Conservation (phyloP, 2,888 invertebrate species). For the Syrista parreyssii region DNA sequence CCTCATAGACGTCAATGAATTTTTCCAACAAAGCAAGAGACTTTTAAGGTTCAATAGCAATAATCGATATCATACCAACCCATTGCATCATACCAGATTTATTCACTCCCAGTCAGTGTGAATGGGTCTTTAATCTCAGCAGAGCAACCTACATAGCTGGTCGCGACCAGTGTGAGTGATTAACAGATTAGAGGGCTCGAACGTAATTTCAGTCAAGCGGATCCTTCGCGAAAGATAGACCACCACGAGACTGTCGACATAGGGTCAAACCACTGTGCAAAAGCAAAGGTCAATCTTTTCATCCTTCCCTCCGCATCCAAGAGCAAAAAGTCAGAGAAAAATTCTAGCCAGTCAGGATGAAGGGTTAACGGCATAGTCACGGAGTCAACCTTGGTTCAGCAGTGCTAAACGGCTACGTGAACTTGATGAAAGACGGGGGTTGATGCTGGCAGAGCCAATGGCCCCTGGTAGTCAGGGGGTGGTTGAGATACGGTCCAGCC, state of each 20-base stretch:
- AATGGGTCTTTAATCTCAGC: background rate
- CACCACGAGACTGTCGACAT: background rate
- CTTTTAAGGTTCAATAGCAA: too few species aligned
- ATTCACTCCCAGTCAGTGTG: background rate
- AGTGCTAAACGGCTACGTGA: background rate
- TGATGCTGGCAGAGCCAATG: background rate
- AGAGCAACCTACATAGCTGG: background rate
- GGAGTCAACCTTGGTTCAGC: background rate
- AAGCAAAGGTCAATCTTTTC: background rate
- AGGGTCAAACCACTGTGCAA: background rate
- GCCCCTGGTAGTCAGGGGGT: background rate
- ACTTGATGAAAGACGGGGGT: background rate
- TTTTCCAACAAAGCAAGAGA: background rate
- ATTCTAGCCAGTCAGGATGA: background rate
- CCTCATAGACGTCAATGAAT: background rate
- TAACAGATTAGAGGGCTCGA: background rate
- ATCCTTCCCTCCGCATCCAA: background rate
- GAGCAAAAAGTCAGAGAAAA: background rate
- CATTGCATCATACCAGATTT: background rate
- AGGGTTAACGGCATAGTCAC: background rate
- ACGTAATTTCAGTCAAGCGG: background rate
- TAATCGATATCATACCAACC: background rate
- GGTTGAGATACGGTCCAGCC: conserved; percentile 18
- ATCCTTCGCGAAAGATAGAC: background rate
- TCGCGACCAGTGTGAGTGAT: background rate